Evolutionary conservation across 2,888 invertebrate genomes (phyloP).

Genomic region (Eilema sororculum): DNA sequence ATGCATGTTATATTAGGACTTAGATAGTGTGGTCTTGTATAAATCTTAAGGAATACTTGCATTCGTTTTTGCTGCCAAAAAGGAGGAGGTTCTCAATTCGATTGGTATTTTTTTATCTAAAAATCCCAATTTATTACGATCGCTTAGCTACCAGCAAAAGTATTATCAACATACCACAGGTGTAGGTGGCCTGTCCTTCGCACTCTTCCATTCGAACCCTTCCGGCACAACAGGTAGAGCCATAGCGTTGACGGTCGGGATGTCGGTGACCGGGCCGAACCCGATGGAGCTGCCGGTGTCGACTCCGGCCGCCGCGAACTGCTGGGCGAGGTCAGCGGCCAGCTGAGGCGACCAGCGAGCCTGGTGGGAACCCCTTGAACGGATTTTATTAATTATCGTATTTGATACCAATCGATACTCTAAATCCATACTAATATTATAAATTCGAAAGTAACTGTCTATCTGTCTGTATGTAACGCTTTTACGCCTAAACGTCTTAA

Average conservation of each 20-base stretch:
- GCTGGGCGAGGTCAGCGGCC: constrained; percentile 61
- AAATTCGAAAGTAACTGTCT: no score
- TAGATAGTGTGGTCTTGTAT: no score
- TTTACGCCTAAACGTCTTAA: no score
- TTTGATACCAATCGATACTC: not conserved
- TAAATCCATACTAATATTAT: no score
- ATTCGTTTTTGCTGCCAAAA: no score
- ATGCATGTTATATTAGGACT: no score
- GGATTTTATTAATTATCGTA: not conserved
- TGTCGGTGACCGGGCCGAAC: constrained; percentile 69
- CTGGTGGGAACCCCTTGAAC: constrained; percentile 43
- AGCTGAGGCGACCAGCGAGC: constrained; percentile 71
- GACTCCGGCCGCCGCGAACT: constrained; percentile 45
- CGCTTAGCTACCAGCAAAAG: no score
- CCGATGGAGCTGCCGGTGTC: constrained; percentile 49
- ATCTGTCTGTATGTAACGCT: no score
- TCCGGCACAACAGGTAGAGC: constrained; percentile 47
- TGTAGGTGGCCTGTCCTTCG: constrained; percentile 72
- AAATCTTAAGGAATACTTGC: no score
- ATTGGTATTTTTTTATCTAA: no score
- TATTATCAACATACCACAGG: constrained; percentile 69
- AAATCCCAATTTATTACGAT: no score
- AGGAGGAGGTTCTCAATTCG: no score
- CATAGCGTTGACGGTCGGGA: constrained; percentile 57
- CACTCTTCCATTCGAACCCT: constrained; percentile 67